Evolutionary conservation across 2,113 vertebrate species (phyloP).

Genomic region (Climacteris rufus): DNA sequence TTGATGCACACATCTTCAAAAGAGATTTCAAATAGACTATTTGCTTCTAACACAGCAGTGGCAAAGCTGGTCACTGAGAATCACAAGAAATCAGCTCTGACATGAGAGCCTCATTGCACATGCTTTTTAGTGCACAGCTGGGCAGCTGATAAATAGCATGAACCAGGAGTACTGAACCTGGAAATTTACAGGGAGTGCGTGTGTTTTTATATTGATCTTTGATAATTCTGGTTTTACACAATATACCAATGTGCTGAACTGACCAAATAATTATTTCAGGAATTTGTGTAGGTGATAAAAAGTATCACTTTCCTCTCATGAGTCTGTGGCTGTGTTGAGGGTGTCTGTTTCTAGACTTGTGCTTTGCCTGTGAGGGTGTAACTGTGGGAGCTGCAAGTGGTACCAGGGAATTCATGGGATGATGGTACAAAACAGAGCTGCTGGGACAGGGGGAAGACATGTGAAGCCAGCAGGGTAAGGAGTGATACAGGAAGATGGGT

Average conservation of each 20-base stretch:
- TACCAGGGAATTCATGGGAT: background rate
- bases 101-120: accelerated
- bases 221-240: background rate
- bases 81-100: background rate
- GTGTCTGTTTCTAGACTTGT: background rate
- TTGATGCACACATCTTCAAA: background rate
- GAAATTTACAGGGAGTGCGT: background rate
- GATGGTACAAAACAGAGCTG: background rate
- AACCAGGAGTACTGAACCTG: background rate
- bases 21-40: background rate
- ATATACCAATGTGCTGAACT: background rate
- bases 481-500: background rate
- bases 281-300: background rate
- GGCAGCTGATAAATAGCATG: background rate
- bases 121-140: background rate
- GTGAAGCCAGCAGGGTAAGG: background rate
- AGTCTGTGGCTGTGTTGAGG: background rate
- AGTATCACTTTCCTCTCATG: background rate
- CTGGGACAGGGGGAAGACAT: background rate
- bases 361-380: background rate
- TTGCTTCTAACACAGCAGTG: background rate
- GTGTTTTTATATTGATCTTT: background rate
- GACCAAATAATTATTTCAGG: background rate
- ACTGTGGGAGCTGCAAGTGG: no score
- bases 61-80: background rate